Conservation (phyloP, 30 jellyfish, hydroid and myxozoan species). For the Hydractinia symbiolongicarpus region DNA sequence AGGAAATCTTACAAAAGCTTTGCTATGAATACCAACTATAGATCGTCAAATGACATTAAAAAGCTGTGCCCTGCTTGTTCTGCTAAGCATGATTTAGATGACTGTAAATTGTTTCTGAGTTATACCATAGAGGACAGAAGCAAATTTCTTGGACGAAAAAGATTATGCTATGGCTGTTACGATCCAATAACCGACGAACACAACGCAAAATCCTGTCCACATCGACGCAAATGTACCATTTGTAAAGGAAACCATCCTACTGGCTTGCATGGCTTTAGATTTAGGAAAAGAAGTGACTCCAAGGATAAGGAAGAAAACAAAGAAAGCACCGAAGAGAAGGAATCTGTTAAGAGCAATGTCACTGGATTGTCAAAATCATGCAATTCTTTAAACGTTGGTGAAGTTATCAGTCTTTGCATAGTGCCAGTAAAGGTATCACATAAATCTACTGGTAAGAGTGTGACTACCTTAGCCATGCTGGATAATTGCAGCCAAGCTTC, state of each 20-base stretch:
- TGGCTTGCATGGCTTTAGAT: conserved; percentile 32
- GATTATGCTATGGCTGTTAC: too few relatives aligned
- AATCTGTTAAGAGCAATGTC: not conserved
- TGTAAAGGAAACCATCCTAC: conserved; percentile 28
- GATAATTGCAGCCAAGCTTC: conserved; percentile 40
- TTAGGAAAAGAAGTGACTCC: not conserved
- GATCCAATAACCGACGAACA: not conserved
- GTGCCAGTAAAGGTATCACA: conserved; percentile 31
- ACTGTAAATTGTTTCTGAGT: conserved; percentile 2
- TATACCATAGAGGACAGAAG: conserved; percentile 24
- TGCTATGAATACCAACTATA: too few relatives aligned
- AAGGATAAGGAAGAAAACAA: not conserved
- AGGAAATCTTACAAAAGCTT: not conserved
- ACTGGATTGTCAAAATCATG: too few relatives aligned
- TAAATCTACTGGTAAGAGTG: not conserved
- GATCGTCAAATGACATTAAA: too few relatives aligned
- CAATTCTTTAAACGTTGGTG: too few relatives aligned
- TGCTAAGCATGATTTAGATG: too few relatives aligned
- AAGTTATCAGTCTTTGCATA: conserved; percentile 32
- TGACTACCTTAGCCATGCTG: conserved; percentile 14
- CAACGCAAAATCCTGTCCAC: conserved; percentile 15
- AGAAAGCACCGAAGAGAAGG: not conserved
- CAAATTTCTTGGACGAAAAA: not conserved
- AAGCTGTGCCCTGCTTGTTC: too few relatives aligned
- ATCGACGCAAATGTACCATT: conserved; percentile 17